Conservation (phyloP, 1,140 invertebrate species). For the Apis florea region DNA sequence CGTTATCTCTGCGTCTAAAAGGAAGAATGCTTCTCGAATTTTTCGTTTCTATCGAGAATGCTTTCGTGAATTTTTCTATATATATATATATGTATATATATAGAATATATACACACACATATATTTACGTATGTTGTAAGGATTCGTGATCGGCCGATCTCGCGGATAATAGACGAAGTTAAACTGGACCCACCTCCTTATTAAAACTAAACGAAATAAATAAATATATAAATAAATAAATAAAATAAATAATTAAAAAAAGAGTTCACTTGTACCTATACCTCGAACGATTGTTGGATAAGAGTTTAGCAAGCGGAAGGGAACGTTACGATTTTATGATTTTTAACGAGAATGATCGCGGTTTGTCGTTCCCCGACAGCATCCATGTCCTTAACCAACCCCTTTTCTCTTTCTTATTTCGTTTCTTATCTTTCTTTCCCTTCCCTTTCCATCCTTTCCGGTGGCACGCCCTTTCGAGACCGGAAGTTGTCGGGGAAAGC, state of each 20-base stretch:
- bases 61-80: not conserved
- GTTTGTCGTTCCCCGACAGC: constrained; percentile 7
- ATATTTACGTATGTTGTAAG: not conserved
- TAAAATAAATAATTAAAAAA: not conserved
- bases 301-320: constrained; percentile 15
- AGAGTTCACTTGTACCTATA: constrained; percentile 60
- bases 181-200: constrained; percentile 31
- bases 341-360: constrained; percentile 16
- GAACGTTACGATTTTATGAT: constrained; percentile 17
- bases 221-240: not conserved
- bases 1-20: not conserved
- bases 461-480: not conserved
- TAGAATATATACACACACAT: not conserved
- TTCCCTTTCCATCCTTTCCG: not conserved
- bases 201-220: not conserved
- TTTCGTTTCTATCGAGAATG: not conserved
- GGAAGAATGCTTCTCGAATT: constrained; percentile 2
- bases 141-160: constrained; percentile 14
- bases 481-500: constrained; percentile 18
- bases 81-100: not conserved
- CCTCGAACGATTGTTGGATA: constrained; percentile 53
- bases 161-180: constrained; percentile 33
- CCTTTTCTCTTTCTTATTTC: no score
- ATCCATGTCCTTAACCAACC: not conserved
- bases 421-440: not conserved